Percentiles rank a stretch among this genome's conserved stretches.
phyloP scores from a whole-genome alignment of 2,113 vertebrate genomes.

The Lates calcarifer region DNA sequence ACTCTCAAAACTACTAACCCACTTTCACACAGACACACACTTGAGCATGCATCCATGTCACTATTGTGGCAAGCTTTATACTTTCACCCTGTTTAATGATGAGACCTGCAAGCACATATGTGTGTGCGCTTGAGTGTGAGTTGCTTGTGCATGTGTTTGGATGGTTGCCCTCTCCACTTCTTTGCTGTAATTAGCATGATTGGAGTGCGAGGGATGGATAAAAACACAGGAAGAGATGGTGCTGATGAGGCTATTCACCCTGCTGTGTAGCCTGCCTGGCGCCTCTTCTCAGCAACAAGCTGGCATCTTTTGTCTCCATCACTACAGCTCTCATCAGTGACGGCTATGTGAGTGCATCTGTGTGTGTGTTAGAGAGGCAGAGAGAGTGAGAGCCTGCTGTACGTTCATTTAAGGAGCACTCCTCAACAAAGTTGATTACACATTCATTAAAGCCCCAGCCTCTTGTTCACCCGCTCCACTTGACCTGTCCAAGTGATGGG shows the following conservation, averaged over 20 bases:
- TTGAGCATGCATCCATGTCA: neutral
- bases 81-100: conserved; percentile 17
- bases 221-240: conserved; percentile 64
- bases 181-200: conserved; percentile 73
- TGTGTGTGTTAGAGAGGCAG: conserved; percentile 2
- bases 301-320: conserved; percentile 57
- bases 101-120: neutral
- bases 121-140: conserved; percentile 5
- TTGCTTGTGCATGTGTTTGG: neutral
- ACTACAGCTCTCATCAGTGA: conserved; percentile 32
- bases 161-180: conserved; percentile 28
- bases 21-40: neutral
- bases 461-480: conserved; percentile 46
- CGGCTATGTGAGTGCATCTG: conserved; percentile 19
- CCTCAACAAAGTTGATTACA: conserved; percentile 70
- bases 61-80: neutral
- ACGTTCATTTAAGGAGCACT: conserved; percentile 53
- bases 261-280: conserved; percentile 52
- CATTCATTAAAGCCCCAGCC: conserved; percentile 67
- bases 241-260: conserved; percentile 74
- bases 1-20: neutral
- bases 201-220: conserved; percentile 62
- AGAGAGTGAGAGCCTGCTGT: conserved; percentile 5
- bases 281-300: conserved; percentile 57
- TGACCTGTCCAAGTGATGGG: conserved; percentile 30